These are phyloP conservation scores for Parazoanthus atlanticus DNA, from an alignment of 92 coral and sea anemone genomes.

Conservation along the genomic window DNA sequence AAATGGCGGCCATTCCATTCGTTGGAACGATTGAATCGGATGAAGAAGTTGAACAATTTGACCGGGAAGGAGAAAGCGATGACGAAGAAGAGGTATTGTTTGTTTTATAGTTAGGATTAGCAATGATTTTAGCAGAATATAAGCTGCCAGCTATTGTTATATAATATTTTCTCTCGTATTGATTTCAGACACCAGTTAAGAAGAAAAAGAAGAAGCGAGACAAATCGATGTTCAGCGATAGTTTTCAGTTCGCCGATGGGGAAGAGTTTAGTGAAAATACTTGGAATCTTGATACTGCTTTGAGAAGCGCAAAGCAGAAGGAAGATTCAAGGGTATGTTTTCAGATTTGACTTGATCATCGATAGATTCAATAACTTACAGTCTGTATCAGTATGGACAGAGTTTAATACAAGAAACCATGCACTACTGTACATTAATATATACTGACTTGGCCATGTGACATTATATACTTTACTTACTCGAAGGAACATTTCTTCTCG, in stretches of 20 bases:
- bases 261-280: slow-evolving; percentile 62
- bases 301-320: slow-evolving; percentile 73
- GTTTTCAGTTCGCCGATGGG: slow-evolving; percentile 75
- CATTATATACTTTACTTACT: too few relatives aligned
- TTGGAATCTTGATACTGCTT: slow-evolving; percentile 90
- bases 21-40: slow-evolving; percentile 97
- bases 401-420: too few relatives aligned
- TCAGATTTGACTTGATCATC: neutral
- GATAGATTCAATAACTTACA: too few relatives aligned
- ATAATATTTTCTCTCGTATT: neutral
- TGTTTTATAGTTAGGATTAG: neutral
- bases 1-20: slow-evolving; percentile 93
- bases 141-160: neutral
- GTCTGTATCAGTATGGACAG: too few relatives aligned
- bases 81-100: slow-evolving; percentile 74
- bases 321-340: slow-evolving; percentile 58
- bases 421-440: too few relatives aligned
- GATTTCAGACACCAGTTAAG: slow-evolving; percentile 57
- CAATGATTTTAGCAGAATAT: neutral
- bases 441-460: too few relatives aligned
- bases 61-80: slow-evolving; percentile 81
- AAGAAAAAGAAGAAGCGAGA: slow-evolving; percentile 59
- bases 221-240: slow-evolving; percentile 73
- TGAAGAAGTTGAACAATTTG: slow-evolving; percentile 84
- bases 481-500: too few relatives aligned